These are phyloP conservation scores for Clarias fuscus DNA, from an alignment of 2,797 vertebrate species.

Conservation along the genomic window DNA sequence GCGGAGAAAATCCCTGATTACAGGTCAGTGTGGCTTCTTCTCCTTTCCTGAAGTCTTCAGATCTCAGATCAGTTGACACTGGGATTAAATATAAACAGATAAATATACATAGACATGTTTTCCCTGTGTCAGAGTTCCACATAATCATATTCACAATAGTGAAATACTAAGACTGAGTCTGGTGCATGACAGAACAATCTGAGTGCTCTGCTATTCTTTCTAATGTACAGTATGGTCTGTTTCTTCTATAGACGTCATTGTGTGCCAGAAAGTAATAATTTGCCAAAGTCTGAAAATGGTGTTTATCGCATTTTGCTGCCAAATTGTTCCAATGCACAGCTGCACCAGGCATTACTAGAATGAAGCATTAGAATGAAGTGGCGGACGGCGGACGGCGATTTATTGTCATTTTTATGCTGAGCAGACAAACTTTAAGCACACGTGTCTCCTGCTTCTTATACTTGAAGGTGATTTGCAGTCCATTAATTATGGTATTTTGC, in stretches of 20 bases:
- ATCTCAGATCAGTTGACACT: background rate
- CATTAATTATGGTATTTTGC: too few relatives aligned
- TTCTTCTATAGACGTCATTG: too few relatives aligned
- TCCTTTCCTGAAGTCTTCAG: background rate
- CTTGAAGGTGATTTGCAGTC: background rate
- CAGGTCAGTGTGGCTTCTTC: conserved; percentile 66
- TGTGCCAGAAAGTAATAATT: too few relatives aligned
- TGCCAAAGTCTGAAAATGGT: too few relatives aligned
- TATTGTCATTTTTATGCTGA: background rate
- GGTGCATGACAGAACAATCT: background rate
- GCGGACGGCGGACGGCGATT: background rate
- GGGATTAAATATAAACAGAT: background rate
- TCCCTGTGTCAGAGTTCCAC: background rate
- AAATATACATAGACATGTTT: too few relatives aligned
- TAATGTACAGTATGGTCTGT: too few relatives aligned
- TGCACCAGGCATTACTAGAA: too few relatives aligned
- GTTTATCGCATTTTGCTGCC: too few relatives aligned
- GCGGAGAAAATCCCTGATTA: conserved; percentile 86
- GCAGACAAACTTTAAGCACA: background rate
- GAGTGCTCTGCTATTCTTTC: too few relatives aligned
- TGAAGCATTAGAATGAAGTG: background rate
- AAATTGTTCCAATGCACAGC: too few relatives aligned
- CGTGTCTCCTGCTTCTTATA: background rate
- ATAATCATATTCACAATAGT: background rate
- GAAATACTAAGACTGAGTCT: background rate